phyloP scores from a whole-genome alignment of 1,140 invertebrate genomes.

The Diorhabda elongata region DNA sequence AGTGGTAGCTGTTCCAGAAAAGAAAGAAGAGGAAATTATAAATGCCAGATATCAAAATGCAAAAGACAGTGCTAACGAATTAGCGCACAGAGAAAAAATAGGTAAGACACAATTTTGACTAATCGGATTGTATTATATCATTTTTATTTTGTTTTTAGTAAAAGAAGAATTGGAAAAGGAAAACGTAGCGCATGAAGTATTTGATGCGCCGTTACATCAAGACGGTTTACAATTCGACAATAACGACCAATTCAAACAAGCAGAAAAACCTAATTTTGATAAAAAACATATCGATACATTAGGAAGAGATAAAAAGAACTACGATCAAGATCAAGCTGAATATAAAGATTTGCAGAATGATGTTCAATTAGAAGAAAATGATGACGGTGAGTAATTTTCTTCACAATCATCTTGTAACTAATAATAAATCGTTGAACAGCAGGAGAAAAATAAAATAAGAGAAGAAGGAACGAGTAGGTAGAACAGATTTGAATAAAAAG shows the following conservation, averaged over 20 bases:
- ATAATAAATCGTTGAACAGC: too few species aligned
- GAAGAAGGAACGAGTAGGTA: too few species aligned
- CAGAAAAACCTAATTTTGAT: constrained; percentile 23
- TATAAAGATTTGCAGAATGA: constrained; percentile 32
- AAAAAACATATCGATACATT: constrained; percentile 22
- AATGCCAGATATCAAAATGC: constrained; percentile 25
- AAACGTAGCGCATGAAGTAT: constrained; percentile 39
- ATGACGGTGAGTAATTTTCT: constrained; percentile 24
- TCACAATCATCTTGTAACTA: too few species aligned
- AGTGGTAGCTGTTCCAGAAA: constrained; percentile 35
- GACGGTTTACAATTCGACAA: constrained; percentile 26
- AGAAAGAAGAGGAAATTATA: constrained; percentile 30
- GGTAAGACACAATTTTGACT: constrained; percentile 11
- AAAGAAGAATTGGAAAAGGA: constrained; percentile 38
- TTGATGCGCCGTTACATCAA: constrained; percentile 27
- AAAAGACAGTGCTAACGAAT: constrained; percentile 13
- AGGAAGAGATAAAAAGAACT: constrained; percentile 19
- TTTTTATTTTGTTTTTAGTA: constrained; percentile 14
- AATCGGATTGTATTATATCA: background rate
- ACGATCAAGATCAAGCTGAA: constrained; percentile 27
- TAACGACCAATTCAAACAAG: constrained; percentile 21
- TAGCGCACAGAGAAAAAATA: constrained; percentile 23
- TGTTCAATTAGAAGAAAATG: constrained; percentile 32
- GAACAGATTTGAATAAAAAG: too few species aligned
- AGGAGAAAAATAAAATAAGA: too few species aligned